Evolutionary conservation across 1,140 invertebrate species (phyloP), one percentile per base, ranked within the genome.

Genomic region (Sarcophaga bullata): DNA sequence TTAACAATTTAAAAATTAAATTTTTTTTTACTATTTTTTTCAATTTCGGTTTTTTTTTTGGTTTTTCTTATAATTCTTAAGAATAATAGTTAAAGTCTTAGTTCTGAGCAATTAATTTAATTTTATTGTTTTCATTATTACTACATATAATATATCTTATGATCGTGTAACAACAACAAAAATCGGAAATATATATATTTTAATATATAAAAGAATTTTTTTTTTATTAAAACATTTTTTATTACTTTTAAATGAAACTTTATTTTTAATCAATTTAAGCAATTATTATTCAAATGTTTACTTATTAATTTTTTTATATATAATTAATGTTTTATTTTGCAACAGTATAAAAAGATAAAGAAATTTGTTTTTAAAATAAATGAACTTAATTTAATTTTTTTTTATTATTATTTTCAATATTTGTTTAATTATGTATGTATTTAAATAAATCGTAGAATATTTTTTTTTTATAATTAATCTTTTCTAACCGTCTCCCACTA

Each of bases 391-490:
- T 72, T 25, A 25, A 25, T 25, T 19, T 72, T 72, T 10, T 25
- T 25, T 25, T 72, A 25, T 72, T 17, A 19, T 17, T 72, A 72
- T 46, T 50, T 52, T 48, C 15, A 48, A 48, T 47, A n/a, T 50
- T 78, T 78, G 48, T 50, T 50, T 17, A 78, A 78, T 78, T 78
- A 78, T 78, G 15, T 78, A 78, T 78, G 15, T 37, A 37, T 78
- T 78, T 78, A 78, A 78, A 50, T 78, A 78, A 50, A 78, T 4
- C 50, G 3, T 78, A 78, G 75, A 0, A 50, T 78, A 78, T 78
- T 25, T 68, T 52, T 47, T 52, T 49, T 11, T 46, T 13, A 78
- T 78, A 25, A 50, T 78, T 13, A 50, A 25, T 52, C 37, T 47
- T 48, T n/a, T 49, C 8, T 5, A 58, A 58, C 13, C 15, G 15